Evolutionary conservation across 2,113 vertebrate genomes (phyloP).

Genomic region (Trochalopteron elliotii): DNA sequence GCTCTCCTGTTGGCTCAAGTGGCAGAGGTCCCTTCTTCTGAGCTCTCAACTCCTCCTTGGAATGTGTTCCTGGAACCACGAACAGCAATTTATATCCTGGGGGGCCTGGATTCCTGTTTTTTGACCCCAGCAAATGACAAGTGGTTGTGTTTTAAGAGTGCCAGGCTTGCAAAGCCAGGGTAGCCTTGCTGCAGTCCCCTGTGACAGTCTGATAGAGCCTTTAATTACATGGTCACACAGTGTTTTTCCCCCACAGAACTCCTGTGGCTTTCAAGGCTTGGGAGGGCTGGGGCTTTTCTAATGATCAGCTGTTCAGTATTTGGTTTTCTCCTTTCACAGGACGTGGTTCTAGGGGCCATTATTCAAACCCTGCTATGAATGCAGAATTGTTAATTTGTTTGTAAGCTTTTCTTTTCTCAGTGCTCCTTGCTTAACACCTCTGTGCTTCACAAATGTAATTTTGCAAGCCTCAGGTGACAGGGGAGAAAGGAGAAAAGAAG

Average conservation of each 20-base stretch:
- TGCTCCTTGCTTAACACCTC: background rate
- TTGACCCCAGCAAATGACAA: background rate
- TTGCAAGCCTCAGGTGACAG: background rate
- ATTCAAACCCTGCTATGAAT: conserved; percentile 19
- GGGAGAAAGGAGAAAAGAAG: background rate
- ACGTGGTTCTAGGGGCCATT: background rate
- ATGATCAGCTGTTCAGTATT: conserved; percentile 52
- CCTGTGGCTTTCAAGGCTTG: background rate
- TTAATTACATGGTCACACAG: background rate
- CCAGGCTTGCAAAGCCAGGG: background rate
- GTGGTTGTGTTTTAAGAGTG: background rate
- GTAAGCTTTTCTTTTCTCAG: background rate
- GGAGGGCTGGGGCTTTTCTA: conserved; percentile 9
- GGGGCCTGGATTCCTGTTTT: background rate
- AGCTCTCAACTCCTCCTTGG: background rate
- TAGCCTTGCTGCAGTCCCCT: background rate
- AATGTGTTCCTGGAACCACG: background rate
- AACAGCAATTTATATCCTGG: background rate
- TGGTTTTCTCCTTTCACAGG: background rate
- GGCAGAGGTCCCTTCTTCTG: background rate
- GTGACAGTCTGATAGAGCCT: background rate
- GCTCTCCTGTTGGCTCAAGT: background rate
- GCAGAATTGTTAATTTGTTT: conserved; percentile 16
- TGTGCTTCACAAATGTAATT: background rate
- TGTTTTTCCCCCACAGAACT: background rate